Conservation (phyloP, 1,140 invertebrate species). For the Zophobas atratus region DNA sequence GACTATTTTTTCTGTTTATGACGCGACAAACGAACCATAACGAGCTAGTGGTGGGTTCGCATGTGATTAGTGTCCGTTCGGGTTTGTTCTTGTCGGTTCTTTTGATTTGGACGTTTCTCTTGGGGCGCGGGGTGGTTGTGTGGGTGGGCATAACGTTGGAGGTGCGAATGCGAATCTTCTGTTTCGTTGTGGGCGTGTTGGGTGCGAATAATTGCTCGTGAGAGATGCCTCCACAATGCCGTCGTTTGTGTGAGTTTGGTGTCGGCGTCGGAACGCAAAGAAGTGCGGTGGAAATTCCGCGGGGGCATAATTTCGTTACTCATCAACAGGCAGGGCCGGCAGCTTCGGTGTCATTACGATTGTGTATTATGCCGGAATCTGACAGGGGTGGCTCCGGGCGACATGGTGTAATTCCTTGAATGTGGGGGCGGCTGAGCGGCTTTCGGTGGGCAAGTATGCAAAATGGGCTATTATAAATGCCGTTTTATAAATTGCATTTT, state of each 20-base stretch:
- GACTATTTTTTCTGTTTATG: too few species aligned
- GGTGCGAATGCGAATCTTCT: too few species aligned
- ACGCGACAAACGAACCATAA: too few species aligned
- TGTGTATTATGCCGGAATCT: constrained; percentile 37
- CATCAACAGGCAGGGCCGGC: constrained; percentile 16
- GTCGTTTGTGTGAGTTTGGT: not conserved
- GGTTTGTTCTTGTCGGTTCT: too few species aligned
- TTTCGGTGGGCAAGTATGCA: constrained; percentile 44
- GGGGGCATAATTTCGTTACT: constrained; percentile 40
- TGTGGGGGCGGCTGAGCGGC: constrained; percentile 7
- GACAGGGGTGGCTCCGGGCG: constrained; percentile 10
- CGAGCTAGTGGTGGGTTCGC: too few species aligned
- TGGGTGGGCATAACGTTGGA: too few species aligned
- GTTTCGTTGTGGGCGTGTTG: too few species aligned
- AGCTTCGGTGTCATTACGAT: constrained; percentile 32
- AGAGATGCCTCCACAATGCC: too few species aligned
- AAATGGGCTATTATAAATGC: constrained; percentile 52
- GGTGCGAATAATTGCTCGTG: too few species aligned
- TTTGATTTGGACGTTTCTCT: too few species aligned
- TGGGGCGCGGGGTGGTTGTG: too few species aligned
- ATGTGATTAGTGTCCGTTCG: too few species aligned
- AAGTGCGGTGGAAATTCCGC: constrained; percentile 25
- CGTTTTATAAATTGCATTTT: constrained; percentile 54
- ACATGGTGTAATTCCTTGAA: constrained; percentile 14
- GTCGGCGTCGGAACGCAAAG: constrained; percentile 1